These are phyloP conservation scores for Heterochromis multidens DNA, from an alignment of 2,113 vertebrate species.

Conservation along the genomic window DNA sequence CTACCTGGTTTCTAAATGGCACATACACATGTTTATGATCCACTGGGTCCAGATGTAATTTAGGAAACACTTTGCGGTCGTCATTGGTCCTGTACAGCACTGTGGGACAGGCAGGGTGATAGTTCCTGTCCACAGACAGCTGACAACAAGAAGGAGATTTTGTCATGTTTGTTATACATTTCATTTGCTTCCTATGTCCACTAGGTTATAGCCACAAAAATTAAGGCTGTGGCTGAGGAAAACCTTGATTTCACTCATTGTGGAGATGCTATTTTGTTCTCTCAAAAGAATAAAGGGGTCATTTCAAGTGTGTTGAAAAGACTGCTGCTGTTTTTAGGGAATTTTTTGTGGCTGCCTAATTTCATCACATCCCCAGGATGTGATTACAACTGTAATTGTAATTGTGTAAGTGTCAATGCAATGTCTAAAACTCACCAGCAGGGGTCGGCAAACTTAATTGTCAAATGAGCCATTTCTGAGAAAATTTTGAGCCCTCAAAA, in stretches of 20 bases:
- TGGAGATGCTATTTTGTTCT: not conserved
- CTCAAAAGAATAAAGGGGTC: not conserved
- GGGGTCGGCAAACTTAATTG: too few relatives aligned
- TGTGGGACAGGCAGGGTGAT: constrained; percentile 77
- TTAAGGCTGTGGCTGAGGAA: not conserved
- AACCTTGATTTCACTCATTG: not conserved
- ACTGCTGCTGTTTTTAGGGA: not conserved
- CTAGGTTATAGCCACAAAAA: not conserved
- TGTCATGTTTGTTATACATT: not conserved
- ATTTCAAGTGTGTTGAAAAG: not conserved
- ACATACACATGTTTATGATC: constrained; percentile 83
- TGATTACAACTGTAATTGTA: not conserved
- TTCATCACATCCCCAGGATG: not conserved
- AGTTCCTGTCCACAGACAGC: constrained; percentile 82
- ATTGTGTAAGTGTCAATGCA: not conserved
- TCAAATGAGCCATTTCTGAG: not conserved
- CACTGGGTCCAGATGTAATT: constrained; percentile 80
- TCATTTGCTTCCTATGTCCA: not conserved
- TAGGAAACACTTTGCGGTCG: constrained; percentile 80
- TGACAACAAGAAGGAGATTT: constrained; percentile 60
- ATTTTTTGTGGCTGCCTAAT: not conserved
- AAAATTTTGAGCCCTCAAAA: fast-evolving
- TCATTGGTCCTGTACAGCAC: constrained; percentile 83
- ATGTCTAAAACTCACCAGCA: too few relatives aligned
- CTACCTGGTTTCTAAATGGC: constrained; percentile 78